phyloP scores from a whole-genome alignment of 2,113 vertebrate species.

The Plotosus lineatus region DNA sequence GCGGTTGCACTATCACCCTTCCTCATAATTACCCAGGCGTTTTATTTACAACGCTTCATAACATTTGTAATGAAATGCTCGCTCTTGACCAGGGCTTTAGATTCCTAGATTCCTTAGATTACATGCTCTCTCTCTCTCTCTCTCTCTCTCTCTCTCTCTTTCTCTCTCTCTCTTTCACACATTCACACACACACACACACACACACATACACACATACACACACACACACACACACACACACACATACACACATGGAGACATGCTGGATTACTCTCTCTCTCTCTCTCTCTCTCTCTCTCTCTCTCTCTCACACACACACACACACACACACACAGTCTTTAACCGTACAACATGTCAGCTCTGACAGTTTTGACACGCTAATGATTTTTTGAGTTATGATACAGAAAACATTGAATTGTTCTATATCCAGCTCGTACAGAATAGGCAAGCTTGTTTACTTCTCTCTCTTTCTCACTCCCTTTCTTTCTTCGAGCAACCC shows the following conservation, averaged over 20 bases:
- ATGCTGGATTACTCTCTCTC: too few species aligned
- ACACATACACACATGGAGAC: neutral
- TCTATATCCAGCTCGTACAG: neutral
- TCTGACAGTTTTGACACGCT: constrained; percentile 9
- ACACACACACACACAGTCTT: neutral
- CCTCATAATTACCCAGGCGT: neutral
- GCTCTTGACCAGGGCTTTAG: neutral
- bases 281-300: too few species aligned
- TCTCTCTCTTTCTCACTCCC: neutral
- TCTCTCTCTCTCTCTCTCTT: too few species aligned
- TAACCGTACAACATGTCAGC: neutral
- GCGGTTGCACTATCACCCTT: too few species aligned
- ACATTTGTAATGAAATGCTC: neutral
- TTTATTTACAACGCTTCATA: constrained; percentile 6
- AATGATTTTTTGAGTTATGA: constrained; percentile 5
- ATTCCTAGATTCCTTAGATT: neutral
- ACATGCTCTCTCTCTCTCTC: too few species aligned
- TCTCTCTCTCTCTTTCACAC: too few species aligned
- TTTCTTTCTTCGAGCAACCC: neutral
- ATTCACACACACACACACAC: too few species aligned
- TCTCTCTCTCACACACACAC: neutral
- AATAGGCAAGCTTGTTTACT: neutral
- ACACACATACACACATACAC: too few species aligned
- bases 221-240: constrained; percentile 9
- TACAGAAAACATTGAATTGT: neutral